These are phyloP conservation scores for Torymus tubicola DNA, from an alignment of 2,888 invertebrate genomes.

Conservation along the genomic window DNA sequence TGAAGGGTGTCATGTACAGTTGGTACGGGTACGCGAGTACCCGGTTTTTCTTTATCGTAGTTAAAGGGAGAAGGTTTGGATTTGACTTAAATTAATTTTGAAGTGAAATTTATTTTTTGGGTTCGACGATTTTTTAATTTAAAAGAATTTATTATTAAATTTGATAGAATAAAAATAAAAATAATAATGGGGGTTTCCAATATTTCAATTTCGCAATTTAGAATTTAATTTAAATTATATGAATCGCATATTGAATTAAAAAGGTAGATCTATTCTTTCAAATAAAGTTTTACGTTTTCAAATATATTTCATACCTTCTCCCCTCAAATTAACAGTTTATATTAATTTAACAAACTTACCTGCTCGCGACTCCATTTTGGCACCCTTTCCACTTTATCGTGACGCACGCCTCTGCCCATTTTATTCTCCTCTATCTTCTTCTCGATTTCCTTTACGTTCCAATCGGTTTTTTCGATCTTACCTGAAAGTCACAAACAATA, in stretches of 20 bases:
- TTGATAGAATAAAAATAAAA: no score
- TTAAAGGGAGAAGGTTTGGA: slow-evolving; percentile 19
- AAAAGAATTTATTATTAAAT: no score
- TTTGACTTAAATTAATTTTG: neutral
- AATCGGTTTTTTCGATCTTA: slow-evolving; percentile 91
- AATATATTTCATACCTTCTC: neutral
- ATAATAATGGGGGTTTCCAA: no score
- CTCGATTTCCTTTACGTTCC: slow-evolving; percentile 94
- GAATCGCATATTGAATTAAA: no score
- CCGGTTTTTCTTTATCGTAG: neutral
- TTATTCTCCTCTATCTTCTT: slow-evolving; percentile 90
- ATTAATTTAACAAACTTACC: slow-evolving; percentile 69
- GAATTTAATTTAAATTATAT: no score
- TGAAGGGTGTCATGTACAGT: slow-evolving; percentile 58
- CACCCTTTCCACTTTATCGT: slow-evolving; percentile 82
- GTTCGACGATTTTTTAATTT: no score
- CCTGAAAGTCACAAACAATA: slow-evolving; percentile 73
- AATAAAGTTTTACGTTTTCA: no score
- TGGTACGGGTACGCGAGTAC: neutral
- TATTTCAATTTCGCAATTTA: no score
- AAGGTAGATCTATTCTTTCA: no score
- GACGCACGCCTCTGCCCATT: slow-evolving; percentile 81
- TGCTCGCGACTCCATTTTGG: slow-evolving; percentile 95
- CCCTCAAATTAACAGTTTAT: slow-evolving; percentile 16
- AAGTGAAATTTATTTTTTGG: neutral